A percentile compares a stretch with the other conserved stretches of the same genome.
These are phyloP conservation scores for Silurus aristotelis DNA, from an alignment of 2,797 vertebrate species.

Conservation along the genomic window DNA sequence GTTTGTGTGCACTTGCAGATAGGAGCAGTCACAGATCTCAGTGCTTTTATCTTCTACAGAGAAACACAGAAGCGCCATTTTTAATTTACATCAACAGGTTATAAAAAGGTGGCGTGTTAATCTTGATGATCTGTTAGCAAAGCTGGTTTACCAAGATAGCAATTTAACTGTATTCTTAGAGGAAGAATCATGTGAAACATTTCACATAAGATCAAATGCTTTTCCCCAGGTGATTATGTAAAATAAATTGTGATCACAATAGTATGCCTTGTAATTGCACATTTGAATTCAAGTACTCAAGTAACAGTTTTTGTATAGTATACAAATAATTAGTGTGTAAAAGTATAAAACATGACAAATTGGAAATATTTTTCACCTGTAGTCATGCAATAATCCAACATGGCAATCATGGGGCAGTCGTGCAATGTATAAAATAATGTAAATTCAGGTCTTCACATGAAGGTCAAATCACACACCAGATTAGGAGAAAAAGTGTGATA, in stretches of 20 bases:
- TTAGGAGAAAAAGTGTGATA: background rate
- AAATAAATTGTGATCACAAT: background rate
- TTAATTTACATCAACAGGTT: background rate
- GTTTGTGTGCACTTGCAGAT: conserved; percentile 73
- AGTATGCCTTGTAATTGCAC: background rate
- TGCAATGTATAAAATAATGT: background rate
- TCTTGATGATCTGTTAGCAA: too few species aligned
- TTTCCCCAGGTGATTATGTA: background rate
- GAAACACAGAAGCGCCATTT: background rate
- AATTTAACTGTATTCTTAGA: background rate
- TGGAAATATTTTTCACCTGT: background rate
- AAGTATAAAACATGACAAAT: background rate
- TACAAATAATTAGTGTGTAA: background rate
- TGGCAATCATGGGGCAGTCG: background rate
- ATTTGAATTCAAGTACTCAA: background rate
- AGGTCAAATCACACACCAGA: background rate
- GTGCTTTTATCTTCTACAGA: conserved; percentile 45
- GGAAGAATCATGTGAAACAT: background rate
- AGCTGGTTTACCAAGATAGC: background rate
- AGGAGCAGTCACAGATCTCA: conserved; percentile 77
- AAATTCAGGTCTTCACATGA: background rate
- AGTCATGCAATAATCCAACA: background rate
- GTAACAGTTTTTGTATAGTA: background rate
- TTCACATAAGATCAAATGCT: background rate
- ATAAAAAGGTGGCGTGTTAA: background rate